Evolutionary conservation across 2,113 vertebrate genomes (phyloP), one percentile per base, ranked within the genome.

Genomic region (Syngnathoides biaculeatus): DNA sequence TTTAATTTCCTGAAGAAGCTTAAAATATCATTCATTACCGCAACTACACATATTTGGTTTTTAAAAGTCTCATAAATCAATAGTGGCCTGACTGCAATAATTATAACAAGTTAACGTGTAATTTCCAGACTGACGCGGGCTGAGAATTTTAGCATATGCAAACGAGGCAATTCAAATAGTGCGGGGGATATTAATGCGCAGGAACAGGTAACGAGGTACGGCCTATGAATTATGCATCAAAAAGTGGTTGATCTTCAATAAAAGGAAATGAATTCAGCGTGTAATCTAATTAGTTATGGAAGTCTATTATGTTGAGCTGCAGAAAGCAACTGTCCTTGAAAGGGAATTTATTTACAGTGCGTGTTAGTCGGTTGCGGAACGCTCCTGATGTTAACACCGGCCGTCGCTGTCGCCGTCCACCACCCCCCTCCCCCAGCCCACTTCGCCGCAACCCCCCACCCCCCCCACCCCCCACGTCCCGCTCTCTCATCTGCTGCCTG

Each of bases 221-320:
- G 91, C 93, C 93, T 94, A 97, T 99, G 97, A 99, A 99, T 99
- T 96, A 98, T 99, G 95, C 95, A 99, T 98, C 94, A 94, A 93
- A 92, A 95, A 97, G 93, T 87, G 93, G 95, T 96, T 98, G 97
- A 98, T 98, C 96, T 98, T 97, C 95, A 98, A 98, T 97, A 96
- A 97, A 62, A 94, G 95, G 95, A 97, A 98, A 99, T 98, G 95
- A 98, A 98, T 98, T 98, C 95, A 95, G 93, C 95, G 93, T 98
- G 96, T 98, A 98, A 98, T 99, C 97, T 98, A 98, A 98, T 98
- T 99, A 98, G 97, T 98, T 96, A 95, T 96, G 96, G 96, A 97
- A 96, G 95, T 98, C 96, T 98, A 98, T 98, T 99, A 98, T 96
- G 95, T 97, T 91, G 95, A 96, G 95, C 96, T 93, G 94, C 94